Evolutionary conservation across 1,140 invertebrate genomes (phyloP), one percentile per base, ranked within the genome.

Genomic region (Papilio xuthus): DNA sequence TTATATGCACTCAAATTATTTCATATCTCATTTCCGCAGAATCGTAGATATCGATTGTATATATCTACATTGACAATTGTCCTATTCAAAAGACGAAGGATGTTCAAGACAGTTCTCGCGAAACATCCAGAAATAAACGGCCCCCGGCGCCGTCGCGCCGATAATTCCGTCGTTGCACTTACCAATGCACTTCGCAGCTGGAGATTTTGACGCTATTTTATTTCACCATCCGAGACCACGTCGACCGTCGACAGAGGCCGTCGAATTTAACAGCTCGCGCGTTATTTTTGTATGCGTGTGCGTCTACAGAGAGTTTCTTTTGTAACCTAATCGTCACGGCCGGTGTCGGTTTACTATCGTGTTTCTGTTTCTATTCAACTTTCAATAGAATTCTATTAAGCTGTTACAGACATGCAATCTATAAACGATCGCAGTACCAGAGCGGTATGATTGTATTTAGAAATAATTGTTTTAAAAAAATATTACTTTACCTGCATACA

Each of bases 81-180:
- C 2, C 26, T 26, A 15, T 67, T 67, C 60, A 67, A 13, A 67
- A 67, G 60, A 82, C 82, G 84, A 78, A 83, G 76, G 71, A 85
- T 82, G 83, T 81, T 84, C 85, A 87, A 81, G 84, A 86, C 85
- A 84, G 75, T 90, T 92, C 89, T 89, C 86, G 92, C 90, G 83
- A 92, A 93, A 91, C 83, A 85, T 88, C 86, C 90, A 90, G 84
- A 90, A 92, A 93, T 93, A 93, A 86, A 85, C 85, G 70, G 79
- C 86, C 88, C 90, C 86, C 89, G 85, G 84, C 79, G 85, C 80
- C 82, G 79, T 80, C 83, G 79, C 81, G 79, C 72, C 82, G 88
- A 90, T 92, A 91, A 93, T 90, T 93, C 88, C 86, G 90, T 91
- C 92, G 82, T 82, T 86, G 86, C 86, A 85, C 77, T 76, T 83